A percentile compares a stretch with the other conserved stretches of the same genome.
phyloP scores from a whole-genome alignment of 92 coral and sea anemone genomes.

The Pocillopora grandis region DNA sequence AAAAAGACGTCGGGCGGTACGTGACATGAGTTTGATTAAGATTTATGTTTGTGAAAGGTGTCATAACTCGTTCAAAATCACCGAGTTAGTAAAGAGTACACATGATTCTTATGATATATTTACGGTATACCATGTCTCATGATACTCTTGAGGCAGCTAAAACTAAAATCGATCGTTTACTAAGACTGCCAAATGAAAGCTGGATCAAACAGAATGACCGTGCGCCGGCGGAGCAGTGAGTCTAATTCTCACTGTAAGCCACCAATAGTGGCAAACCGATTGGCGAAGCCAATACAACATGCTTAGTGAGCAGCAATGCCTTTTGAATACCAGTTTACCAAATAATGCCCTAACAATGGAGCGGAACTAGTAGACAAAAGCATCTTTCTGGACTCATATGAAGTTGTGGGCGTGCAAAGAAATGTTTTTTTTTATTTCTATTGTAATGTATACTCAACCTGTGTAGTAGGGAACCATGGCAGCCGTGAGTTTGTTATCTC shows the following conservation, averaged over 20 bases:
- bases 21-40: background rate
- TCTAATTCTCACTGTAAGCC: background rate
- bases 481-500: conserved; percentile 91
- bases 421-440: background rate
- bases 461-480: conserved; percentile 90
- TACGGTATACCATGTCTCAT: background rate
- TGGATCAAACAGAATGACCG: background rate
- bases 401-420: conserved; percentile 2
- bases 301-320: background rate
- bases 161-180: background rate
- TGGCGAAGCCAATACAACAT: background rate
- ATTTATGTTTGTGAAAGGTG: background rate
- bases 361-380: background rate
- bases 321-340: background rate
- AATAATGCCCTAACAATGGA: conserved; percentile 6
- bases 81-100: background rate
- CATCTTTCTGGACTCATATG: background rate
- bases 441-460: conserved; percentile 51
- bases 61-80: no score
- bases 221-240: background rate
- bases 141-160: background rate
- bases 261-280: background rate
- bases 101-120: background rate
- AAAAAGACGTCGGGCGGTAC: background rate
- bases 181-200: background rate